These are phyloP conservation scores for Pelodiscus sinensis DNA, from an alignment of 2,113 vertebrate species.

Conservation along the genomic window DNA sequence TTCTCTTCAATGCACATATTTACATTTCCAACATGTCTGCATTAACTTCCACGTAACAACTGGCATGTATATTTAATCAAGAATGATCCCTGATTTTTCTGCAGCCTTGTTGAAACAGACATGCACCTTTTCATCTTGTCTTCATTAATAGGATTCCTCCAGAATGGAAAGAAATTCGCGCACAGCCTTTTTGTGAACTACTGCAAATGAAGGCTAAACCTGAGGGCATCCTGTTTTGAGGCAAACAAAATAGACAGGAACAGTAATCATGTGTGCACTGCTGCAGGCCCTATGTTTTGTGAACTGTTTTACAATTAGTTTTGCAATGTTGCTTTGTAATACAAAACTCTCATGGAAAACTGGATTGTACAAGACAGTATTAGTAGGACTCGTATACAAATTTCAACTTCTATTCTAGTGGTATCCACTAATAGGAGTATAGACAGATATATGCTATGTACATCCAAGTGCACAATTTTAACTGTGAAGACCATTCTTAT, in stretches of 20 bases:
- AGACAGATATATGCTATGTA: neutral
- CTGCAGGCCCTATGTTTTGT: neutral
- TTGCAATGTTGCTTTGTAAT: neutral
- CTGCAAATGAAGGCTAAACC: neutral
- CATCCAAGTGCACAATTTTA: neutral
- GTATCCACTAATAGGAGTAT: neutral
- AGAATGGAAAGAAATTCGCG: neutral
- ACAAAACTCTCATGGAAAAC: fast-evolving
- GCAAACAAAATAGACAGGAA: neutral
- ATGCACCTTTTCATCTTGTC: constrained; percentile 24
- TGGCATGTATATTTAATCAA: constrained; percentile 8
- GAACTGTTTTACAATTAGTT: neutral
- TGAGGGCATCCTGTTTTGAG: neutral
- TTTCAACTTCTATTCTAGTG: neutral
- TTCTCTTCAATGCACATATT: constrained; percentile 7
- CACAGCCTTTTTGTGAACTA: neutral
- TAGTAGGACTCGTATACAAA: neutral
- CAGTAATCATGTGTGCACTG: neutral
- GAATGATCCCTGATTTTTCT: neutral
- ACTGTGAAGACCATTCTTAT: neutral
- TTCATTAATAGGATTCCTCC: neutral
- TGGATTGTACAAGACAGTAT: neutral
- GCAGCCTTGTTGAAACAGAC: constrained; percentile 7
- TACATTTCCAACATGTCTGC: neutral
- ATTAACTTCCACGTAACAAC: constrained; percentile 18